Base-by-base conservation (phyloP, 2,113 vertebrate genomes). In the Dasyprocta punctata region DNA sequence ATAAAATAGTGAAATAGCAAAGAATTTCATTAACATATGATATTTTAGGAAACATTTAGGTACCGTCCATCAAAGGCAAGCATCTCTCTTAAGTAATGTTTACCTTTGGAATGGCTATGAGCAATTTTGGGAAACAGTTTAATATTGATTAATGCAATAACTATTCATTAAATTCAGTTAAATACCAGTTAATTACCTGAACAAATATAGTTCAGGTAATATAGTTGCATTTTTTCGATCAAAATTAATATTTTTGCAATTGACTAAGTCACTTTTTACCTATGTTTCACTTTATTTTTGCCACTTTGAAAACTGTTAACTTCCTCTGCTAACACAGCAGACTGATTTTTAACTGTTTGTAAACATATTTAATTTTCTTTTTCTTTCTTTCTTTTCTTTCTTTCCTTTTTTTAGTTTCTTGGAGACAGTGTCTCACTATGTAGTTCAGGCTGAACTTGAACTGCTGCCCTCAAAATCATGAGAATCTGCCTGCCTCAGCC, bases 11-110 rank as follows among this genome's bases (percentile, higher is more conserved):
- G 54, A 89, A 82, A 60, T 81, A 90, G 12, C 78, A 86, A 44
- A 54, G 82, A 85, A 7, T 95, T 65, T 92, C 80, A 92, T 96
- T 95, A 93, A 17, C 14, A 69, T 54, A 73, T 93, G 81, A 60
- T 98, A 33, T 97, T 92, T 97, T 86, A 69, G 81, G 54, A 94
- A 80, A 97, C 77, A 58, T 89, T 54, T 97, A 65, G 6, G 77
- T 52, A 17, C 52, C 94, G 47, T 54, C 61, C 2, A 88, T 60
- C 95, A 86, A 67, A 47, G 49, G 12, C 47, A 97, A 96, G 95
- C 92, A 16, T 92, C 58, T 95, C 49, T 96, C 12, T 96, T 93
- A 92, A 96, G 14, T 89, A 36, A 78, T 73, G 94, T 52, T 77
- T 97, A 85, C 38, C 17, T 97, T 38, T 93, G 54, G 14, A 96